Percentiles rank a stretch among this genome's conserved stretches.
These are phyloP conservation scores for Aphelenchoides besseyi DNA, from an alignment of 1,140 invertebrate species.

Conservation along the genomic window DNA sequence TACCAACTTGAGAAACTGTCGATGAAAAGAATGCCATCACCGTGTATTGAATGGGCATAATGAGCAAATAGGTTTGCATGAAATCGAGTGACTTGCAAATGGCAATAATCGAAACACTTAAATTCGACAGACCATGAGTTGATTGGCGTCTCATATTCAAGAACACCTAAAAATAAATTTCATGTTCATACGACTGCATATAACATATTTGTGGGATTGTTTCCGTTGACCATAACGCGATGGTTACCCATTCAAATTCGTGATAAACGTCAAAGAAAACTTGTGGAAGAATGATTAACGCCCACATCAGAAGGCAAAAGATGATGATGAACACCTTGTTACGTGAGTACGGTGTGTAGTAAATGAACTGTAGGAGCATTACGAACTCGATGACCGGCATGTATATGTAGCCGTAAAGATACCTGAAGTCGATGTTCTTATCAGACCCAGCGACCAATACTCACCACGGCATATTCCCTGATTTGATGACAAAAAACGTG, in stretches of 20 bases:
- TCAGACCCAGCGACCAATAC: too few relatives aligned
- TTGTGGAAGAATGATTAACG: conserved; percentile 33
- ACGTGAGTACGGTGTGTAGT: conserved; percentile 6
- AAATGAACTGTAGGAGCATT: conserved; percentile 16
- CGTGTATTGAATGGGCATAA: conserved; percentile 52
- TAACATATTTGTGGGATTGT: conserved; percentile 53
- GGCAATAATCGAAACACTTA: conserved; percentile 41
- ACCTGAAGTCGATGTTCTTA: too few relatives aligned
- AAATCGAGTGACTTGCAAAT: conserved; percentile 51
- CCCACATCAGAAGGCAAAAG: neutral
- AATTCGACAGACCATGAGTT: conserved; percentile 45
- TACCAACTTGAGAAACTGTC: conserved; percentile 44
- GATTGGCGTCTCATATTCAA: conserved; percentile 48
- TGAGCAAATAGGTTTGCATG: conserved; percentile 39
- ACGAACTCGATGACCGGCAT: conserved; percentile 15
- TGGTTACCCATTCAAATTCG: conserved; percentile 48
- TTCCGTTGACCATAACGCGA: conserved; percentile 51
- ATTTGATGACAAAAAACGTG: conserved; percentile 50
- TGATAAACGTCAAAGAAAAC: conserved; percentile 30
- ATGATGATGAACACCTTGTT: neutral
- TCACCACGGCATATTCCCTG: conserved; percentile 44
- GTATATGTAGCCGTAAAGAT: neutral
- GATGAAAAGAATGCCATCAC: conserved; percentile 55
- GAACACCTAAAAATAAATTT: conserved; percentile 41
- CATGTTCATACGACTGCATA: neutral